phyloP scores from a whole-genome alignment of 2,797 vertebrate genomes.

The Coccyzus lansbergi region DNA sequence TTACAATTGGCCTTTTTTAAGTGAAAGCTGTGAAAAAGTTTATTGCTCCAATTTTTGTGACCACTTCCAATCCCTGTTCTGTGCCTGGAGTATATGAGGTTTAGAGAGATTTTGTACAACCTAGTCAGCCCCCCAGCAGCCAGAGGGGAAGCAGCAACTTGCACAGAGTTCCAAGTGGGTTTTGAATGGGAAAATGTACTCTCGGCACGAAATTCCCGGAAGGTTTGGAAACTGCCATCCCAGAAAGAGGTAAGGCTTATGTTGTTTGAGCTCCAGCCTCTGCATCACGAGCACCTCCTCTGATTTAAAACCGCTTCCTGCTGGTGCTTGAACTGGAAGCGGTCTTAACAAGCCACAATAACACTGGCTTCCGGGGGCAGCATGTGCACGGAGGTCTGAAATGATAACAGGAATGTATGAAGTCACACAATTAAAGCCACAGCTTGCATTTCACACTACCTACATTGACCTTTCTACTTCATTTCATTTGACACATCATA shows the following conservation, averaged over 20 bases:
- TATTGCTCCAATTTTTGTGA: not conserved
- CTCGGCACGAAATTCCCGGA: not conserved
- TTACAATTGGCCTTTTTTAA: not conserved
- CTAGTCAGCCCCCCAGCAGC: not conserved
- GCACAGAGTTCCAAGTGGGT: not conserved
- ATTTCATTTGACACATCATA: not conserved
- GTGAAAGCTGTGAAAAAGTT: not conserved
- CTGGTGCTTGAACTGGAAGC: not conserved
- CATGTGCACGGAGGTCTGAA: not conserved
- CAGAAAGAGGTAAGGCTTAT: not conserved
- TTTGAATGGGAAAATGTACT: not conserved
- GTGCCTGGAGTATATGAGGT: not conserved
- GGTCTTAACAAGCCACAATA: not conserved
- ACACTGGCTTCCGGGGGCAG: not conserved
- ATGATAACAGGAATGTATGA: not conserved
- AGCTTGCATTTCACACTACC: not conserved
- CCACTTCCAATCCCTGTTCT: not conserved
- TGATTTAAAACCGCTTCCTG: not conserved
- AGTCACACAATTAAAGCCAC: not conserved
- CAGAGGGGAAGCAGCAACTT: not conserved
- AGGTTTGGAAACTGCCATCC: not conserved
- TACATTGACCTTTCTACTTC: not conserved
- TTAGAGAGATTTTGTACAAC: not conserved
- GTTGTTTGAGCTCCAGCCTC: not conserved
- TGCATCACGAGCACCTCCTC: fast-evolving